Conservation (phyloP, 2,113 vertebrate species). For the Atherinomorus stipes region DNA sequence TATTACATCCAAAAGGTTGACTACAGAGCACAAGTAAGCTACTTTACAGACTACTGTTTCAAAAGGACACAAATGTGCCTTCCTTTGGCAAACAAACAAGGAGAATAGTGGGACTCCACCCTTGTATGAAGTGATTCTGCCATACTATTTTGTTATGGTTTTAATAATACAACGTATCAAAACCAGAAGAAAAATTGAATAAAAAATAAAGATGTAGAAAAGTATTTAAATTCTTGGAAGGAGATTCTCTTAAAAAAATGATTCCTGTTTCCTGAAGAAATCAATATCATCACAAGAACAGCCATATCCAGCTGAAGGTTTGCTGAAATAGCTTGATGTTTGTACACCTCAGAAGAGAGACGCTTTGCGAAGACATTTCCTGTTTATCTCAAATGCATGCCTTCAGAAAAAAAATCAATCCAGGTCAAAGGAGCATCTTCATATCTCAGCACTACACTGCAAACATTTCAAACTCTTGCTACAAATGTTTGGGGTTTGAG, state of each 20-base stretch:
- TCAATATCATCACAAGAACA: background rate
- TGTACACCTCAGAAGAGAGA: background rate
- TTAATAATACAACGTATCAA: background rate
- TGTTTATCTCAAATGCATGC: constrained; percentile 14
- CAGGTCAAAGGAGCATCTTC: constrained; percentile 7
- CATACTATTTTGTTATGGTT: background rate
- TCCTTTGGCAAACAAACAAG: constrained; percentile 69
- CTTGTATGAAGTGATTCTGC: constrained; percentile 22
- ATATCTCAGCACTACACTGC: constrained; percentile 19
- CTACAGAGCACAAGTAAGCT: background rate
- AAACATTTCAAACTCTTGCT: constrained; percentile 21
- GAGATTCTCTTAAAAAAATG: too few relatives aligned
- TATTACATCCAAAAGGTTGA: background rate
- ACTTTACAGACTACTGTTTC: background rate
- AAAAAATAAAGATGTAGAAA: too few relatives aligned
- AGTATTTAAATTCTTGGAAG: background rate
- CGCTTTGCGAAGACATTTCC: background rate
- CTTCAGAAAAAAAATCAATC: constrained; percentile 20
- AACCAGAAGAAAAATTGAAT: too few relatives aligned
- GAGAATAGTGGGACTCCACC: constrained; percentile 60
- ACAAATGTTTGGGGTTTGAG: constrained; percentile 1
- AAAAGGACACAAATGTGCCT: constrained; percentile 14
- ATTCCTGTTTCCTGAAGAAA: too few relatives aligned
- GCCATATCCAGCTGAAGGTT: background rate
- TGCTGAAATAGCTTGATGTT: background rate